Evolutionary conservation across 2,888 invertebrate species (phyloP).

Genomic region (Epistrophe grossulariae): DNA sequence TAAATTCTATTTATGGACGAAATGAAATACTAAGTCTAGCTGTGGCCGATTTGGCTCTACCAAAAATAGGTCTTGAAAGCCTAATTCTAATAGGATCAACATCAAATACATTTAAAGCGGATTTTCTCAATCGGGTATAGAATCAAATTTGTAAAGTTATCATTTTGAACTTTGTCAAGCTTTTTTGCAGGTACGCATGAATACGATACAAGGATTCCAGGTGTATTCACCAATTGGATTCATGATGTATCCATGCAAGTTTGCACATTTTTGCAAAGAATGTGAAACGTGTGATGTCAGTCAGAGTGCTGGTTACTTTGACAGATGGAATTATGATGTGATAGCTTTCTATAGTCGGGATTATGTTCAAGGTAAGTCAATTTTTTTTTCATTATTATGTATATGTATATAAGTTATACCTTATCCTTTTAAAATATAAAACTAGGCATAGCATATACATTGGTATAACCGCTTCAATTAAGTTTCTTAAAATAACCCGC

Average conservation of each 20-base stretch:
- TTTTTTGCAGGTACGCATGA: slow-evolving; percentile 93
- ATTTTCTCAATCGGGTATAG: slow-evolving; percentile 93
- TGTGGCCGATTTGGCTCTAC: slow-evolving; percentile 88
- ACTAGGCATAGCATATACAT: too few relatives aligned
- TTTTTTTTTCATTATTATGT: neutral
- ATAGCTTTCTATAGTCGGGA: slow-evolving; percentile 94
- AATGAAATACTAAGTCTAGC: slow-evolving; percentile 84
- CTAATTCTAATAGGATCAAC: slow-evolving; percentile 89
- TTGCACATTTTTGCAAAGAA: slow-evolving; percentile 86
- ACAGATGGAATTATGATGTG: slow-evolving; percentile 89
- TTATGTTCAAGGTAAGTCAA: slow-evolving; percentile 87
- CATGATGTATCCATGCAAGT: slow-evolving; percentile 89
- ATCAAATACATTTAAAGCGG: slow-evolving; percentile 89
- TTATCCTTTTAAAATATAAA: too few relatives aligned
- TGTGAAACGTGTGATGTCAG: slow-evolving; percentile 87
- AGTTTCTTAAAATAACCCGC: too few relatives aligned
- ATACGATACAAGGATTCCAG: slow-evolving; percentile 94
- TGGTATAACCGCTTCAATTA: too few relatives aligned
- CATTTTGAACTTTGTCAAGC: slow-evolving; percentile 16
- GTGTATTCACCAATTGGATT: slow-evolving; percentile 97
- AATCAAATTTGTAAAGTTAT: neutral
- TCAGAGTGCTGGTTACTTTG: slow-evolving; percentile 92
- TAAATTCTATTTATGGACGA: slow-evolving; percentile 82
- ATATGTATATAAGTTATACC: too few relatives aligned
- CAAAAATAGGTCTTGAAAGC: slow-evolving; percentile 89